phyloP scores from a whole-genome alignment of 2,888 invertebrate genomes.

The Melangyna quadrimaculata region DNA sequence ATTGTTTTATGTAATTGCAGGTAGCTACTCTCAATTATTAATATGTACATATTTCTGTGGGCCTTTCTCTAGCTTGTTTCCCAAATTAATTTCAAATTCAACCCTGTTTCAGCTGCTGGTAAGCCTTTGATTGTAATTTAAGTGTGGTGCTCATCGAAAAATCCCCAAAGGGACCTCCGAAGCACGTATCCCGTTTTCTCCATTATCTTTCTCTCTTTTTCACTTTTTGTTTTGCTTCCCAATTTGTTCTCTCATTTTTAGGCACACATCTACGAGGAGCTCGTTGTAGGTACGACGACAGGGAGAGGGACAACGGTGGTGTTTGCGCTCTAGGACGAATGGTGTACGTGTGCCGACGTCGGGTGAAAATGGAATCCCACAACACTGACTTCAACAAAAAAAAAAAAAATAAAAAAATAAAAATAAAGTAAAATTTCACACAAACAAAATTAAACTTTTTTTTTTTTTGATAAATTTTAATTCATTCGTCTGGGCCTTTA shows the following conservation, averaged over 20 bases:
- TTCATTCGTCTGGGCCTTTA: constrained; percentile 57
- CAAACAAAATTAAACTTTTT: neutral
- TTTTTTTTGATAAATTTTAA: constrained; percentile 42
- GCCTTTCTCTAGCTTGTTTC: neutral
- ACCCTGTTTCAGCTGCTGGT: neutral
- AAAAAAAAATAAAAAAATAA: constrained; percentile 30
- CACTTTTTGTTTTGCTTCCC: constrained; percentile 20
- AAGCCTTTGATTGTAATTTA: constrained; percentile 22
- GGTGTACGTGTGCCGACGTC: constrained; percentile 70
- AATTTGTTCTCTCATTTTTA: constrained; percentile 6
- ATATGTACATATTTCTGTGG: no score
- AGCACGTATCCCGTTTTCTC: constrained; percentile 54
- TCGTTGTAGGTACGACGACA: neutral
- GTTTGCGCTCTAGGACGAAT: constrained; percentile 67
- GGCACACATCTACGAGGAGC: neutral
- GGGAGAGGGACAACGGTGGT: neutral
- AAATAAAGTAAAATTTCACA: neutral
- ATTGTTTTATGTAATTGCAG: no score
- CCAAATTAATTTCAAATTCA: neutral
- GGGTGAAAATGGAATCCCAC: constrained; percentile 63
- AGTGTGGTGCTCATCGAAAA: neutral
- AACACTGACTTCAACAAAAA: constrained; percentile 41
- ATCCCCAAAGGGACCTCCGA: neutral
- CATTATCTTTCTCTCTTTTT: constrained; percentile 4
- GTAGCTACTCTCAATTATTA: no score